phyloP scores from a whole-genome alignment of 1,140 invertebrate genomes.

The Trichonephila clavipes region DNA sequence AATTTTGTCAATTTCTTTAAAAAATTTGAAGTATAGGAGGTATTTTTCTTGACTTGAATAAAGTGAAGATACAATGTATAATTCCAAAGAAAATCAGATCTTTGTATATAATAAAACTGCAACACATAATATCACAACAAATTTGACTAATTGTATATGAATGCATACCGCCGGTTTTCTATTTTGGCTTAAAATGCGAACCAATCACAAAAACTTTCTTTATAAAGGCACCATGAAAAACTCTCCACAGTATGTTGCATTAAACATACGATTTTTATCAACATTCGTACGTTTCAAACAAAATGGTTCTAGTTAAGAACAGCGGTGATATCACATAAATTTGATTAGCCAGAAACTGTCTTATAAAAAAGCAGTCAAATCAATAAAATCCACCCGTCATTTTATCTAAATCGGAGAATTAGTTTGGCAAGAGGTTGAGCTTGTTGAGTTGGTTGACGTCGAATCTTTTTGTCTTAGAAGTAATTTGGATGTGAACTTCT shows the following conservation, averaged over 20 bases:
- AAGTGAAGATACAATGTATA: not conserved
- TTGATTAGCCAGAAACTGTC: not conserved
- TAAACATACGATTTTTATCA: too few species aligned
- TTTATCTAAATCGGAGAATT: not conserved
- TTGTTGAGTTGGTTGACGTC: not conserved
- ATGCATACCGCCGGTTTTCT: not conserved
- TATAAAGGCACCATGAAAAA: too few species aligned
- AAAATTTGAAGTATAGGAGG: too few species aligned
- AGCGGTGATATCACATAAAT: not conserved
- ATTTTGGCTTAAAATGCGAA: not conserved
- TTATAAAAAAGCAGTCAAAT: too few species aligned
- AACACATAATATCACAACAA: slow-evolving; percentile 7
- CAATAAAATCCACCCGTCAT: not conserved
- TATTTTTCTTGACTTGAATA: not conserved
- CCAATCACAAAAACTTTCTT: not conserved
- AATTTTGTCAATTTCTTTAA: too few species aligned
- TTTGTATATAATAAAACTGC: not conserved
- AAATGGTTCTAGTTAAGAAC: not conserved
- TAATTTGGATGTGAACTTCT: slow-evolving; percentile 54
- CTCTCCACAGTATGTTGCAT: too few species aligned
- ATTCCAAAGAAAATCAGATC: not conserved
- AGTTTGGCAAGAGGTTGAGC: slow-evolving; percentile 18
- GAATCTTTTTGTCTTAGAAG: slow-evolving; percentile 25
- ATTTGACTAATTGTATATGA: not conserved
- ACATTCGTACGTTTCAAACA: not conserved